Conservation (phyloP, 2,888 invertebrate species). For the Anoplius nigerrimus region DNA sequence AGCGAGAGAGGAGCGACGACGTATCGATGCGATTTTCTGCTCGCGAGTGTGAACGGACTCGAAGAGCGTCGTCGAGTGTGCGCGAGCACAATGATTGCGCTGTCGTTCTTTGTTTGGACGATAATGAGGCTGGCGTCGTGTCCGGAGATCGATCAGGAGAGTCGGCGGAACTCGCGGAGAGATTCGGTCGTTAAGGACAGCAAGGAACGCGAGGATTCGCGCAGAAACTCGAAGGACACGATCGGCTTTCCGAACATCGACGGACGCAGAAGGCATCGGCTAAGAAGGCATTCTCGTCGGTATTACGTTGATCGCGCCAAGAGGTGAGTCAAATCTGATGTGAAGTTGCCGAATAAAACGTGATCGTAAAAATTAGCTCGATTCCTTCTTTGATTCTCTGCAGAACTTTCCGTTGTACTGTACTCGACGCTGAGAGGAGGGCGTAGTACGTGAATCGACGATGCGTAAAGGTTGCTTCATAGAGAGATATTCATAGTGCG, state of each 20-base stretch:
- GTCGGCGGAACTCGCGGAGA: conserved; percentile 52
- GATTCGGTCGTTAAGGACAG: conserved; percentile 44
- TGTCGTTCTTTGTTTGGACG: conserved; percentile 66
- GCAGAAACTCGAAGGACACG: conserved; percentile 48
- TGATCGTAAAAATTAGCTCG: too few species aligned
- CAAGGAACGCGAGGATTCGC: conserved; percentile 47
- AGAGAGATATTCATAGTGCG: background rate
- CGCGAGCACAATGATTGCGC: conserved; percentile 58
- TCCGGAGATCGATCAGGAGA: conserved; percentile 35
- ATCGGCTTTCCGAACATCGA: conserved; percentile 43
- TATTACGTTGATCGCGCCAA: conserved; percentile 64
- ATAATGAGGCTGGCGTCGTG: conserved; percentile 51
- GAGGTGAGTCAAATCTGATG: too few species aligned
- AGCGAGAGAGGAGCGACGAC: background rate
- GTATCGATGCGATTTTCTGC: too few species aligned
- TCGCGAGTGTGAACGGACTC: too few species aligned
- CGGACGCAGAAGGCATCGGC: conserved; percentile 59
- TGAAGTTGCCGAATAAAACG: too few species aligned
- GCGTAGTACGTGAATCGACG: background rate
- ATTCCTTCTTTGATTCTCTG: too few species aligned
- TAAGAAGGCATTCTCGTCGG: conserved; percentile 64
- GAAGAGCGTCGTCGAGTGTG: too few species aligned
- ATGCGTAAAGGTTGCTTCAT: background rate
- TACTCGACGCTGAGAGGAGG: too few species aligned
- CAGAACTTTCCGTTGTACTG: background rate